phyloP scores from a whole-genome alignment of 2,797 vertebrate species.

The Eleutherodactylus coqui region DNA sequence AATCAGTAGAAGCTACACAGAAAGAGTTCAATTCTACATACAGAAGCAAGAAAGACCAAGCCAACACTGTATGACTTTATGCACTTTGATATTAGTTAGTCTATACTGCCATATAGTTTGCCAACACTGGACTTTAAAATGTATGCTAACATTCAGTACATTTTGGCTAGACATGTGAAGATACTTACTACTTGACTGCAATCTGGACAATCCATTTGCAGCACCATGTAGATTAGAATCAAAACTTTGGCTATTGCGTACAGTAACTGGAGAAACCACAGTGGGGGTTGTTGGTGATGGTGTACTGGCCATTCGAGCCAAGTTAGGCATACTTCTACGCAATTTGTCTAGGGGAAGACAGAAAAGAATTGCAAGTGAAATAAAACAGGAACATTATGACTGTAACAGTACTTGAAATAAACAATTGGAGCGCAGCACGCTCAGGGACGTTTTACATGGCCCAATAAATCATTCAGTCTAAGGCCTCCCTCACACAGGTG shows the following conservation, averaged over 20 bases:
- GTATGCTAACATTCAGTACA: not conserved
- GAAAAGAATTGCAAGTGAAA: not conserved
- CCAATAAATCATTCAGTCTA: too few relatives aligned
- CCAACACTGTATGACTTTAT: not conserved
- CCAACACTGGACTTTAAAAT: not conserved
- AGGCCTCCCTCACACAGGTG: too few relatives aligned
- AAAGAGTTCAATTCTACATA: not conserved
- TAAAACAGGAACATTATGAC: not conserved
- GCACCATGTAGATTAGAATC: slow-evolving; percentile 86
- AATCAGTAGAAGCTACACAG: not conserved
- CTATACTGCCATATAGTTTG: not conserved
- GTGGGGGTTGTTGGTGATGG: slow-evolving; percentile 58
- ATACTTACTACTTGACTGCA: slow-evolving; percentile 92
- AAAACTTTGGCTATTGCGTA: slow-evolving; percentile 95
- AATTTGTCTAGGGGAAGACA: slow-evolving; percentile 85
- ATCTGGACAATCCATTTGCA: slow-evolving; percentile 86
- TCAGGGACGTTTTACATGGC: too few relatives aligned
- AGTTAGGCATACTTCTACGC: slow-evolving; percentile 93
- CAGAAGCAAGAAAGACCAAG: not conserved
- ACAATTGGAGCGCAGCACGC: not conserved
- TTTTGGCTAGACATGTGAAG: not conserved
- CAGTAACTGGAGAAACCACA: slow-evolving; percentile 79
- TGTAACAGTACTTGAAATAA: too few relatives aligned
- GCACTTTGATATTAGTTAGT: not conserved
- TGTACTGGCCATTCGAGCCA: slow-evolving; percentile 86